Evolutionary conservation across 2,888 invertebrate genomes (phyloP), one percentile per base, ranked within the genome.

Genomic region (Sphaeridia pumilis): DNA sequence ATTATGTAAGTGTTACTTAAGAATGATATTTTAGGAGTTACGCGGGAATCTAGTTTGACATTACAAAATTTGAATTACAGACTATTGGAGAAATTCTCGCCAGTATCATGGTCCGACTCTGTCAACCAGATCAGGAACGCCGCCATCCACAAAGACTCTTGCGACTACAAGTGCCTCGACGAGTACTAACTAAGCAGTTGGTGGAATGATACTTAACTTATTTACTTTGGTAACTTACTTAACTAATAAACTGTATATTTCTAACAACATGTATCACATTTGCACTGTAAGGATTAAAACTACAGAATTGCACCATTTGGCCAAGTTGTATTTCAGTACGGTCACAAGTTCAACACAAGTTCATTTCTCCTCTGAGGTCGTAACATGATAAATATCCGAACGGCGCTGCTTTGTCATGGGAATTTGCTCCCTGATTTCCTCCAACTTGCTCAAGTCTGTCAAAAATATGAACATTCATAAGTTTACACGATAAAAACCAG

Each of bases 401-500:
- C 89, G 77, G 46, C 81, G 75, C 71, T 92, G 92, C 1, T 67
- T 69, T 35, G 76, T 78, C 20, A 87, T 77, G 0, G 94, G 93
- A 68, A 94, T 88, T 71, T 88, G 87, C 56, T 78, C 75, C 47
- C 93, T 76, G 0, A 89, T 83, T 68, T 86, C 80, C 43, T 84
- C 78, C 38, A 87, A 78, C 52, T 78, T 70, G 2, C 73, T 73
- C 59, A 87, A 71, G 75, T 92, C 88, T 85, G 70, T 31, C 46
- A 25, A n/a, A 54, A 63, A 48, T 45, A 57, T 25, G 41, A 46
- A 36, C 43, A 17, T 36, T 38, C 22, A 50, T 27, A 43, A n/a
- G n/a, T n/a, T n/a, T 50, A 47, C 12, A 5, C 17, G 14, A 26
- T 49, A n/a, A 45, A 46, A 44, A 27, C 4, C 46, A 7, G 5